Conservation (phyloP, 2,113 vertebrate genomes). For the Peromyscus maniculatus region DNA sequence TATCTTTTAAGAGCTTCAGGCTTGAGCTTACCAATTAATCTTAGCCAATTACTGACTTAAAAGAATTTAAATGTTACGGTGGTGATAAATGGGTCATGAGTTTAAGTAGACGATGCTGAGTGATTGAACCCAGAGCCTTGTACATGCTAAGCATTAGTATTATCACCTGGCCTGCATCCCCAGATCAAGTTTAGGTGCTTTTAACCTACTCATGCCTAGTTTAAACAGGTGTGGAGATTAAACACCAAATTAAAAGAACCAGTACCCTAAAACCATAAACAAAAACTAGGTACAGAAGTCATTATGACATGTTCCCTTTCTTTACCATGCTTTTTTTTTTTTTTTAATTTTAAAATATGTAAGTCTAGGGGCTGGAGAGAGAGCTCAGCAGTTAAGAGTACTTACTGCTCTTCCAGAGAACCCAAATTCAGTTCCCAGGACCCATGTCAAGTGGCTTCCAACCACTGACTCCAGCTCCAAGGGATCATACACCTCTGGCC, state of each 20-base stretch:
- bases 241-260: neutral
- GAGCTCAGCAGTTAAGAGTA: neutral
- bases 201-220: slow-evolving; percentile 4
- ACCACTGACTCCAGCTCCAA: neutral
- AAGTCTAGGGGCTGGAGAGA: neutral
- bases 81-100: neutral
- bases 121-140: neutral
- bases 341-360: neutral
- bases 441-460: neutral
- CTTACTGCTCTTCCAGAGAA: neutral
- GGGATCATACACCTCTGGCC: neutral
- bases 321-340: slow-evolving; percentile 7
- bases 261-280: neutral
- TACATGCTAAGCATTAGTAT: neutral
- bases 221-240: neutral
- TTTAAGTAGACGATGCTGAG: neutral
- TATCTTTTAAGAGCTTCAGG: neutral
- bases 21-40: slow-evolving; percentile 29
- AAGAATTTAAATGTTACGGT: neutral
- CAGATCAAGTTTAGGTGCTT: neutral
- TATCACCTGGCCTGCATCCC: neutral
- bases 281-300: neutral
- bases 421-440: neutral
- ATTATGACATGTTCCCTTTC: neutral
- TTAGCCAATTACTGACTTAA: slow-evolving; percentile 49